These are phyloP conservation scores for Tiphia femorata DNA, from an alignment of 2,888 invertebrate genomes.

Conservation along the genomic window DNA sequence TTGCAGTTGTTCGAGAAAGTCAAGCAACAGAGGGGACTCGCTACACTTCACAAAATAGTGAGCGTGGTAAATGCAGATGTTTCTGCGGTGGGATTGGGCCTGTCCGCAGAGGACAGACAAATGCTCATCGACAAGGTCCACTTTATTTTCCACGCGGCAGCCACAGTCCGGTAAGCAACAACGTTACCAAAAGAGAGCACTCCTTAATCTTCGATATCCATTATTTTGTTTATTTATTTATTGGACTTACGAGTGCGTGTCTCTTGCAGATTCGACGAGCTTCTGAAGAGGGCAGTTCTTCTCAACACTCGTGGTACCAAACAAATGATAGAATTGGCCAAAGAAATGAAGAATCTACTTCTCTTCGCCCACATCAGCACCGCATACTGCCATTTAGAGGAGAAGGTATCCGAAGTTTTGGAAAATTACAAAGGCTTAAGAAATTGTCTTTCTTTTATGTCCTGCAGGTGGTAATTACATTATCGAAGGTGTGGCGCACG, in stretches of 20 bases:
- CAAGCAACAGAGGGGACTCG: constrained; percentile 75
- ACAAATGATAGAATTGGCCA: constrained; percentile 86
- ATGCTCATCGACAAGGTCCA: constrained; percentile 78
- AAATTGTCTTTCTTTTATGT: neutral
- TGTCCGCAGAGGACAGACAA: constrained; percentile 77
- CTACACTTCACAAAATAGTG: constrained; percentile 77
- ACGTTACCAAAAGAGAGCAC: no score
- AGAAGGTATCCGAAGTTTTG: constrained; percentile 52
- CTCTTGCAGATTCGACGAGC: constrained; percentile 85
- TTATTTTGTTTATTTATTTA: no score
- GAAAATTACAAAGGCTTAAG: neutral
- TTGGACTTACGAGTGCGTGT: no score
- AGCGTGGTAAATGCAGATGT: constrained; percentile 83
- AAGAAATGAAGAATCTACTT: constrained; percentile 79
- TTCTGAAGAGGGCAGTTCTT: constrained; percentile 88
- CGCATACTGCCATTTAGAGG: constrained; percentile 86
- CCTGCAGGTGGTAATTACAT: no score
- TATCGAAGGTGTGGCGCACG: neutral
- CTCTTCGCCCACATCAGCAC: constrained; percentile 88
- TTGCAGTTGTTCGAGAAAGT: constrained; percentile 83
- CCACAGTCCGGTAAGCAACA: constrained; percentile 69
- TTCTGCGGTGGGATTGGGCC: constrained; percentile 76
- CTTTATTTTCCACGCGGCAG: constrained; percentile 84
- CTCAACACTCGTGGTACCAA: constrained; percentile 94
- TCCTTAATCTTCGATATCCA: no score